phyloP scores from a whole-genome alignment of 2,797 vertebrate species.

The Catharus ustulatus region DNA sequence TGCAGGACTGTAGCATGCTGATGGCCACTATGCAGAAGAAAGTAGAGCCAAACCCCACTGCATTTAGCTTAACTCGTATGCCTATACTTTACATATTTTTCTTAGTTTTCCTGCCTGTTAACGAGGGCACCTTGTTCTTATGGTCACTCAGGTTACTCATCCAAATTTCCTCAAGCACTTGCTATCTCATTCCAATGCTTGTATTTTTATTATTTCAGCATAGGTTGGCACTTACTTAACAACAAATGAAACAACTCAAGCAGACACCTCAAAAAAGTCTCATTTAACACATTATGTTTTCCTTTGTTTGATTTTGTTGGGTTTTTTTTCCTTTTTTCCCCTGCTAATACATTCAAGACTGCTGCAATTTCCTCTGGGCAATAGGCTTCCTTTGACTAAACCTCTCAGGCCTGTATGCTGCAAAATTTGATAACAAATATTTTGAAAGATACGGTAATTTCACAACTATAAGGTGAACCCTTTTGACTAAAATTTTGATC shows the following conservation, averaged over 20 bases:
- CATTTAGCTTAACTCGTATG: neutral
- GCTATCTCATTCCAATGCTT: neutral
- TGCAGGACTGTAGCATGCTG: neutral
- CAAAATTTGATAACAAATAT: neutral
- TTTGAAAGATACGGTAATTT: neutral
- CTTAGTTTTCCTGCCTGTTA: neutral
- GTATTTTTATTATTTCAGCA: neutral
- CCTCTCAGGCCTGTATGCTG: neutral
- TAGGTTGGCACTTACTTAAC: neutral
- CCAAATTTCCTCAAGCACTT: neutral
- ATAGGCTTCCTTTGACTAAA: neutral
- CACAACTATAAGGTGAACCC: too few species aligned
- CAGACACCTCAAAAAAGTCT: neutral
- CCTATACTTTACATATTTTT: neutral
- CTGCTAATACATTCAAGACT: neutral
- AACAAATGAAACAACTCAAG: neutral
- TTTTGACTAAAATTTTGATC: too few species aligned
- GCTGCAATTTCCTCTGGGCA: neutral
- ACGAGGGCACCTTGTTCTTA: neutral
- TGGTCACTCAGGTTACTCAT: neutral
- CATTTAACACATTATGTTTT: neutral
- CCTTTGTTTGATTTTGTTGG: too few species aligned
- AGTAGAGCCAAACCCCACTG: neutral
- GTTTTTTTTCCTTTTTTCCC: neutral
- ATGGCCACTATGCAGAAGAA: too few species aligned